Evolutionary conservation across 2,113 vertebrate genomes (phyloP).

Genomic region (Desmodus rotundus): DNA sequence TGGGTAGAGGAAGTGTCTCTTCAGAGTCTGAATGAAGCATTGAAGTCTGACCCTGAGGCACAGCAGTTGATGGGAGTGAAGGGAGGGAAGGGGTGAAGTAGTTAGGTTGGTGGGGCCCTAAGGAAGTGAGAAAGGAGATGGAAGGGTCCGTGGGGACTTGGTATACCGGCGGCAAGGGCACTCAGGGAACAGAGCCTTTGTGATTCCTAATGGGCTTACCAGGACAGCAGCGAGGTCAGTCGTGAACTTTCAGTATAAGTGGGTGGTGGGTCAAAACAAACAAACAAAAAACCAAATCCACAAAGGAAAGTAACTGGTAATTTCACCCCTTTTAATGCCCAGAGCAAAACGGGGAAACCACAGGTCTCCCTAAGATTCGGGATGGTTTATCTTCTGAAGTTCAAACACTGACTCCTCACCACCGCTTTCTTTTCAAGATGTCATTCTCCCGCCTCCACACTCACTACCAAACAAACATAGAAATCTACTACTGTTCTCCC

Average conservation of each 20-base stretch:
- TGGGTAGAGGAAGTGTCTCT: background rate
- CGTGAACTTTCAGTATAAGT: background rate
- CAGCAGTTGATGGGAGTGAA: too few relatives aligned
- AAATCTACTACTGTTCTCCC: constrained; percentile 89
- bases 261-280: constrained; percentile 37
- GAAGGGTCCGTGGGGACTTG: background rate
- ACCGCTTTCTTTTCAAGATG: constrained; percentile 81
- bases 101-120: background rate
- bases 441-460: constrained; percentile 85
- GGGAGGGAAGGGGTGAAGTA: background rate
- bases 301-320: background rate
- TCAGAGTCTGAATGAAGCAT: background rate
- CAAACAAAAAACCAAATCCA: constrained; percentile 18
- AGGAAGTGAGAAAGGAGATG: background rate
- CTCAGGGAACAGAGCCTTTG: rapidly evolving
- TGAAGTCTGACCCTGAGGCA: background rate
- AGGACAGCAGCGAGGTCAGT: background rate
- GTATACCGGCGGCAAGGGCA: rapidly evolving
- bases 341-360: constrained; percentile 52
- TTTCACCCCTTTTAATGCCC: constrained; percentile 48
- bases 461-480: constrained; percentile 89
- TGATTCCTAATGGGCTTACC: background rate
- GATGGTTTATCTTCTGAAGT: constrained; percentile 69
- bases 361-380: constrained; percentile 61
- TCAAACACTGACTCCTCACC: constrained; percentile 75